Evolutionary conservation across 2,113 vertebrate species (phyloP).

Genomic region (Ammodytes marinus): DNA sequence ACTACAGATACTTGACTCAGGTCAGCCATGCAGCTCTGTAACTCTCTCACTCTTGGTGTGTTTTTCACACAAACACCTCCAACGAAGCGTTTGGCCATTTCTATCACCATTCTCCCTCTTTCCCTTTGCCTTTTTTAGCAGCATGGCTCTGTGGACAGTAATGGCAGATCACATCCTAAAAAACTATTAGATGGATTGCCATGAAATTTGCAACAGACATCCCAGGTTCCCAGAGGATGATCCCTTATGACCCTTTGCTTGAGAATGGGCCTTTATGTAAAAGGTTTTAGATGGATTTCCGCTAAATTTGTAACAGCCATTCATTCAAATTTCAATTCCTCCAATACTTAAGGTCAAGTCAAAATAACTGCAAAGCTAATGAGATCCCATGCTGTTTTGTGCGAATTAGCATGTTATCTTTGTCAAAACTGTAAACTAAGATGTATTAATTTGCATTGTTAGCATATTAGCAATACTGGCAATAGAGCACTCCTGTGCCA

Average conservation of each 20-base stretch:
- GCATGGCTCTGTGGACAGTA: not conserved
- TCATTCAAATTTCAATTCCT: not conserved
- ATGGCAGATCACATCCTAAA: not conserved
- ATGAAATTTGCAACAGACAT: not conserved
- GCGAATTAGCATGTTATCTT: not conserved
- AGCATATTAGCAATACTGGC: not conserved
- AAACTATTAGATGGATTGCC: not conserved
- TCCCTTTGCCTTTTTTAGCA: not conserved
- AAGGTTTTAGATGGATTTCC: not conserved
- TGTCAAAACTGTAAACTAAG: not conserved
- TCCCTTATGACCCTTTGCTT: not conserved
- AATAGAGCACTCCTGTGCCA: no score
- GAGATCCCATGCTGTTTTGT: not conserved
- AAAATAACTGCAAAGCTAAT: not conserved
- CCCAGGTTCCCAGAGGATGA: conserved; percentile 3
- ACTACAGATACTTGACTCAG: conserved; percentile 16
- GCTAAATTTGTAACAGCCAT: not conserved
- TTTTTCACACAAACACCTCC: conserved; percentile 21
- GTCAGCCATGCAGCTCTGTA: conserved; percentile 4
- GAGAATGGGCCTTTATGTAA: not conserved
- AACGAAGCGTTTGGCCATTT: not conserved
- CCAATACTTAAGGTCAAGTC: not conserved
- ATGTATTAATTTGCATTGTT: not conserved
- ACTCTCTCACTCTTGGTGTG: conserved; percentile 1
- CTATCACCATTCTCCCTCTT: conserved; percentile 1